Conservation (phyloP, 2,888 invertebrate species). For the Stenotaenia linearis region DNA sequence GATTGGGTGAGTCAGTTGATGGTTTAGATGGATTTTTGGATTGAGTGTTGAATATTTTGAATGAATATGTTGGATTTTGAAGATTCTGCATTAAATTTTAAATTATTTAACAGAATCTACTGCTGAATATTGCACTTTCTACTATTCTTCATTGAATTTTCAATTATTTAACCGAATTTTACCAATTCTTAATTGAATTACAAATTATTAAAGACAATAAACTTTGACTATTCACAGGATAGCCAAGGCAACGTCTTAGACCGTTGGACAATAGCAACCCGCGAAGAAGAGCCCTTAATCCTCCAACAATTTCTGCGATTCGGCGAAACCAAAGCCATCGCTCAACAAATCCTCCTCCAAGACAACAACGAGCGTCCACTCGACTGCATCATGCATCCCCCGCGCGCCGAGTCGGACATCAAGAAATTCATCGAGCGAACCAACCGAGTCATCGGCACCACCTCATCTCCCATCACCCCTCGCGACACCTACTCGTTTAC, state of each 20-base stretch:
- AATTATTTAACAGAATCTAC: too few species aligned
- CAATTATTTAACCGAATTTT: too few species aligned
- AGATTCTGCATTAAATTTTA: too few species aligned
- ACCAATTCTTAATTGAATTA: too few species aligned
- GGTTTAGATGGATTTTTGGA: too few species aligned
- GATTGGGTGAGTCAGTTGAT: too few species aligned
- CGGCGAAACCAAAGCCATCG: constrained; percentile 78
- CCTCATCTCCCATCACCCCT: constrained; percentile 39
- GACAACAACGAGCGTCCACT: constrained; percentile 40
- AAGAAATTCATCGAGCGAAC: constrained; percentile 56
- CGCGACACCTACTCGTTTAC: constrained; percentile 38
- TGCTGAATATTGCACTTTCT: too few species aligned
- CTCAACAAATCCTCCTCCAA: constrained; percentile 58
- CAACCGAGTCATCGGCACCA: constrained; percentile 39
- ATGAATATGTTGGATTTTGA: too few species aligned
- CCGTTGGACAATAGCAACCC: constrained; percentile 80
- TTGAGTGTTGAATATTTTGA: too few species aligned
- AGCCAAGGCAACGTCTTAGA: constrained; percentile 73
- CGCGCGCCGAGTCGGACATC: constrained; percentile 52
- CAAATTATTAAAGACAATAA: too few species aligned
- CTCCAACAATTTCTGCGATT: constrained; percentile 86
- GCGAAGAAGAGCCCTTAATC: constrained; percentile 84
- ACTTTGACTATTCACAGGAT: constrained; percentile 63
- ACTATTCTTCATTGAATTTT: too few species aligned
- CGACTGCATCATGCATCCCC: constrained; percentile 38